Conservation (phyloP, 2,888 invertebrate species). For the Orthonevra nobilis region DNA sequence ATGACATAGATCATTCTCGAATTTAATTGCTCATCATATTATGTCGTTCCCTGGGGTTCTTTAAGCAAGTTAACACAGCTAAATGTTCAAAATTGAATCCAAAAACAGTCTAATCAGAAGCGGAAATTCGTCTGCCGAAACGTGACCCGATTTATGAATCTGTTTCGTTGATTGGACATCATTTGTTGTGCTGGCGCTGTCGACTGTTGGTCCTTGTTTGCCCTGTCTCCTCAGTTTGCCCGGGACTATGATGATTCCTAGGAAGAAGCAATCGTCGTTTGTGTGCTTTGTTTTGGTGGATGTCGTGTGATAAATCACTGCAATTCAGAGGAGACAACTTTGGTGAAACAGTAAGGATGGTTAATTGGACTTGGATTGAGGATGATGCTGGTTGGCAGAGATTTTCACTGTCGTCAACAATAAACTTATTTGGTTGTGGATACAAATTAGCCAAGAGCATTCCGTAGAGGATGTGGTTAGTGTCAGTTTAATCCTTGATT, state of each 20-base stretch:
- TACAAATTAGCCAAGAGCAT: background rate
- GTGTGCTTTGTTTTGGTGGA: conserved; percentile 51
- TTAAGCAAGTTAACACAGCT: conserved; percentile 22
- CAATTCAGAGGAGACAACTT: conserved; percentile 39
- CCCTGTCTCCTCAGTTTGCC: conserved; percentile 9
- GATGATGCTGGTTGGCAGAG: conserved; percentile 4
- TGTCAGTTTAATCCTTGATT: too few species aligned
- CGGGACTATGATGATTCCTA: background rate
- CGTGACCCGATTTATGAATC: conserved; percentile 66
- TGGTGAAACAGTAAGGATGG: conserved; percentile 29
- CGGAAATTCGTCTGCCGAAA: conserved; percentile 61
- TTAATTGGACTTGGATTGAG: conserved; percentile 33
- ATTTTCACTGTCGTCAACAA: conserved; percentile 6
- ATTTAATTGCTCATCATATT: conserved; percentile 31
- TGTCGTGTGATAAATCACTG: conserved; percentile 64
- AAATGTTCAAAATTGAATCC: conserved; percentile 62
- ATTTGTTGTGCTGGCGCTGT: conserved; percentile 22
- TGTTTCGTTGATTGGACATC: conserved; percentile 51
- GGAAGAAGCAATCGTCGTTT: conserved; percentile 32
- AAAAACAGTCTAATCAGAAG: conserved; percentile 59
- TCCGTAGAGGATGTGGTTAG: too few species aligned
- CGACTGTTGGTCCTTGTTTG: background rate
- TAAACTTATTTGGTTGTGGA: background rate
- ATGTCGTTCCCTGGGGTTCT: conserved; percentile 9
- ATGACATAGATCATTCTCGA: too few species aligned